A percentile compares a stretch with the other conserved stretches of the same genome.
phyloP scores from a whole-genome alignment of 2,113 vertebrate genomes.

The Pseudopipra pipra region DNA sequence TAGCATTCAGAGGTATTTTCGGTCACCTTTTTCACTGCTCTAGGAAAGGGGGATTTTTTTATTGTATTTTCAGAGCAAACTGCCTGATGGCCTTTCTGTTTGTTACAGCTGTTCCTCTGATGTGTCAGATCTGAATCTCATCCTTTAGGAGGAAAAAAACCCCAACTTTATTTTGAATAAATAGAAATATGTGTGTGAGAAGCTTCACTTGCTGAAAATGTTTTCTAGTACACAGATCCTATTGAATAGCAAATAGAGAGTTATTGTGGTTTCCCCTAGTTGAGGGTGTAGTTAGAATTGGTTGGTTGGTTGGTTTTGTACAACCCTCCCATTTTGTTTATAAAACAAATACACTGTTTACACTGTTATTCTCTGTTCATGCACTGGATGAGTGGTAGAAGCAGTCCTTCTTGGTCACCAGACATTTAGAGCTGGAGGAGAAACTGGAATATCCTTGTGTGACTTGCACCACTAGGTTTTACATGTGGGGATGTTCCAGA shows the following conservation, averaged over 20 bases:
- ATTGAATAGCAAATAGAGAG: background rate
- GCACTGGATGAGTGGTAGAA: background rate
- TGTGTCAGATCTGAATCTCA: background rate
- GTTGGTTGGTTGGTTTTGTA: background rate
- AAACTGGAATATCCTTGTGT: background rate
- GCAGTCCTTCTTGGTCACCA: background rate
- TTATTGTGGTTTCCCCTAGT: background rate
- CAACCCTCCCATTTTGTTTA: background rate
- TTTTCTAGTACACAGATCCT: background rate
- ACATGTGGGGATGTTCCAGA: background rate
- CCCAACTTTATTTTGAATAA: background rate
- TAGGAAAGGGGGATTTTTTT: background rate
- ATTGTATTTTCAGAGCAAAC: background rate
- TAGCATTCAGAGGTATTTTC: background rate
- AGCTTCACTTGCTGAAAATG: background rate
- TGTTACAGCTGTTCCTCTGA: background rate
- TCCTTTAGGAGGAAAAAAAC: background rate
- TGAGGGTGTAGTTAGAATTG: constrained; percentile 9
- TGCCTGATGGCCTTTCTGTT: background rate
- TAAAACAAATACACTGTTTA: background rate
- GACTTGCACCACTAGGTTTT: background rate
- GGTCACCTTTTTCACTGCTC: background rate
- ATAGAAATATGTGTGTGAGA: background rate
- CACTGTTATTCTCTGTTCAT: background rate
- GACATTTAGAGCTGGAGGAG: background rate